phyloP scores from a whole-genome alignment of 2,797 vertebrate genomes.

The Acanthurus tractus region DNA sequence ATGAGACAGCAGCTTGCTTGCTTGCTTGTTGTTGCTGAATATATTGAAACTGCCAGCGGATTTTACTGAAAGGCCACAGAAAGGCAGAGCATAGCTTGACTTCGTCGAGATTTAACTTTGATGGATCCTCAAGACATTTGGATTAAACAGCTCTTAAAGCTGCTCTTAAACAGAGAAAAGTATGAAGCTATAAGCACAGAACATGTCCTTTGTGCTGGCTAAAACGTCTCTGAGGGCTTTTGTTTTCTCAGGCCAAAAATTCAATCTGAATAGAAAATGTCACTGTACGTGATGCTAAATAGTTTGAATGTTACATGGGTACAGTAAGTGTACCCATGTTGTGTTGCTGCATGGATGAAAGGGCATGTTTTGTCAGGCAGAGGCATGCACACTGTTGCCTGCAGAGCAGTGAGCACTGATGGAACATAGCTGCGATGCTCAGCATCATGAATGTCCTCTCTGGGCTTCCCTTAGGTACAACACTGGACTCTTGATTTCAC shows the following conservation, averaged over 20 bases:
- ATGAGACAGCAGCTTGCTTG: constrained; percentile 45
- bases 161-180: constrained; percentile 48
- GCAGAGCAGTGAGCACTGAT: constrained; percentile 48
- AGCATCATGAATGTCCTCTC: constrained; percentile 56
- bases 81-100: constrained; percentile 60
- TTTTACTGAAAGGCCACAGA: constrained; percentile 53
- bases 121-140: constrained; percentile 53
- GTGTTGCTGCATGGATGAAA: constrained; percentile 46
- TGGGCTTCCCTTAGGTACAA: constrained; percentile 67
- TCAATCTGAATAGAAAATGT: constrained; percentile 62
- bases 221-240: constrained; percentile 55
- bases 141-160: constrained; percentile 9
- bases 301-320: constrained; percentile 50
- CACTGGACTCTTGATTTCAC: constrained; percentile 67
- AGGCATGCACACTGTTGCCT: constrained; percentile 56
- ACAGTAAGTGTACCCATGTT: constrained; percentile 50
- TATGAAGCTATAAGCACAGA: constrained; percentile 34
- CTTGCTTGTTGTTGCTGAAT: constrained; percentile 54
- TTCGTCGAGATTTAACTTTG: constrained; percentile 64
- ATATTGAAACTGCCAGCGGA: constrained; percentile 39
- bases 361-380: constrained; percentile 68
- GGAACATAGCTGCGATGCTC: constrained; percentile 54
- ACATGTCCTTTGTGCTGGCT: constrained; percentile 59
- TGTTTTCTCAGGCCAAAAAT: constrained; percentile 47
- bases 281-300: constrained; percentile 54